Evolutionary conservation across 2,797 vertebrate species (phyloP).

Genomic region (Eptatretus atami): DNA sequence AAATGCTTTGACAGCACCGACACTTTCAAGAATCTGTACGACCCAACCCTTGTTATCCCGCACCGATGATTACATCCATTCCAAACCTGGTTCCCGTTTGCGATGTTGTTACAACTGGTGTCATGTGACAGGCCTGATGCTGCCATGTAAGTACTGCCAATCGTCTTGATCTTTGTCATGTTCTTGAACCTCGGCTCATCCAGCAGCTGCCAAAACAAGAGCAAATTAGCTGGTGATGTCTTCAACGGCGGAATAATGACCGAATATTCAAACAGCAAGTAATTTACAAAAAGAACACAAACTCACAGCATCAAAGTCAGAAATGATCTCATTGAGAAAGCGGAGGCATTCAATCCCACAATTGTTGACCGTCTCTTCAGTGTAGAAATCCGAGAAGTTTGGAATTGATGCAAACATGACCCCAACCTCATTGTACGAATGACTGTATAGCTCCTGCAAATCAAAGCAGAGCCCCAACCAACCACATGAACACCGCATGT

Average conservation of each 20-base stretch:
- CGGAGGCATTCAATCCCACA: constrained; percentile 71
- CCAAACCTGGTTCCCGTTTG: too few relatives aligned
- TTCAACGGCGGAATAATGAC: background rate
- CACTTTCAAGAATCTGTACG: too few relatives aligned
- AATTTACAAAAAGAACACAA: too few relatives aligned
- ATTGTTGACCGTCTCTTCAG: constrained; percentile 75
- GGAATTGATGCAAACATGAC: constrained; percentile 94
- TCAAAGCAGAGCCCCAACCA: too few relatives aligned
- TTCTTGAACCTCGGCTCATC: constrained; percentile 45
- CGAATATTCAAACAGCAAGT: background rate
- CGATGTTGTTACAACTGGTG: constrained; percentile 22
- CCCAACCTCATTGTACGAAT: constrained; percentile 59
- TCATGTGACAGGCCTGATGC: constrained; percentile 63
- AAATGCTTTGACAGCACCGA: too few relatives aligned
- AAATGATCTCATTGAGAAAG: constrained; percentile 93
- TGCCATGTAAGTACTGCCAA: constrained; percentile 93
- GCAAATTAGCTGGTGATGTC: background rate
- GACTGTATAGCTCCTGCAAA: constrained; percentile 60
- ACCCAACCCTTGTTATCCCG: too few relatives aligned
- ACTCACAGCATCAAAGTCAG: constrained; percentile 66
- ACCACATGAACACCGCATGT: too few relatives aligned
- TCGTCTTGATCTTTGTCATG: constrained; percentile 94
- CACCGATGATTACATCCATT: too few relatives aligned
- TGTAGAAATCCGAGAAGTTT: constrained; percentile 91
- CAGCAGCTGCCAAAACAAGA: constrained; percentile 22